These are phyloP conservation scores for Pinctada fucata DNA, from an alignment of 2,888 invertebrate species.

Conservation along the genomic window DNA sequence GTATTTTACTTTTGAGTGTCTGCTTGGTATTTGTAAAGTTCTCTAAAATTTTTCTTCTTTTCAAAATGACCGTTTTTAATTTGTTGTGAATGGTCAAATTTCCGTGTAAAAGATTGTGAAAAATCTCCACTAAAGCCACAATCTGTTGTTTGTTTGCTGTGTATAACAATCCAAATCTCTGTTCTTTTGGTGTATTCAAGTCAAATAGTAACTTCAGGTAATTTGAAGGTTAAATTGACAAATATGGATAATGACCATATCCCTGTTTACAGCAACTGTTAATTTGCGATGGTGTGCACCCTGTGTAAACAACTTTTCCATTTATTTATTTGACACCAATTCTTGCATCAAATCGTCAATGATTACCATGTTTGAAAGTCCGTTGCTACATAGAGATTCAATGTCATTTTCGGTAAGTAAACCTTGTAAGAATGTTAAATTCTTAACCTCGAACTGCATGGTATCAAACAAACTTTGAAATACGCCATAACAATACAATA, in stretches of 20 bases:
- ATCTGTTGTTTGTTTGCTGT: slow-evolving; percentile 2
- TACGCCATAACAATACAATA: no score
- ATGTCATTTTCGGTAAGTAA: no score
- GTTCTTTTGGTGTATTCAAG: neutral
- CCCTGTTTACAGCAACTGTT: slow-evolving; percentile 9
- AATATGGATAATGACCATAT: no score
- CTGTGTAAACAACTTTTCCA: neutral
- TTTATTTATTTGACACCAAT: no score
- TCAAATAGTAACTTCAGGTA: slow-evolving; percentile 7
- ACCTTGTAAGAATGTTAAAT: no score
- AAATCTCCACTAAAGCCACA: neutral
- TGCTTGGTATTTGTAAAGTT: neutral
- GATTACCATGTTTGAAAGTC: no score
- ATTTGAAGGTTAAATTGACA: neutral
- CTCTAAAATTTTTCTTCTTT: neutral
- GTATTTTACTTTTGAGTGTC: slow-evolving; percentile 4
- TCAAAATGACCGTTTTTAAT: neutral
- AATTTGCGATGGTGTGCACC: slow-evolving; percentile 15
- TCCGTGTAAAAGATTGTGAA: slow-evolving; percentile 2
- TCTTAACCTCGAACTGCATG: no score
- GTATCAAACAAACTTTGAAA: no score
- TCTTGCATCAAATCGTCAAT: no score
- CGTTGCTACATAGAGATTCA: no score
- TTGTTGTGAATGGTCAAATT: neutral
- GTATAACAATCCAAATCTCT: slow-evolving; percentile 3